These are phyloP conservation scores for Latheticus oryzae DNA, from an alignment of 2,888 invertebrate species.

Conservation along the genomic window DNA sequence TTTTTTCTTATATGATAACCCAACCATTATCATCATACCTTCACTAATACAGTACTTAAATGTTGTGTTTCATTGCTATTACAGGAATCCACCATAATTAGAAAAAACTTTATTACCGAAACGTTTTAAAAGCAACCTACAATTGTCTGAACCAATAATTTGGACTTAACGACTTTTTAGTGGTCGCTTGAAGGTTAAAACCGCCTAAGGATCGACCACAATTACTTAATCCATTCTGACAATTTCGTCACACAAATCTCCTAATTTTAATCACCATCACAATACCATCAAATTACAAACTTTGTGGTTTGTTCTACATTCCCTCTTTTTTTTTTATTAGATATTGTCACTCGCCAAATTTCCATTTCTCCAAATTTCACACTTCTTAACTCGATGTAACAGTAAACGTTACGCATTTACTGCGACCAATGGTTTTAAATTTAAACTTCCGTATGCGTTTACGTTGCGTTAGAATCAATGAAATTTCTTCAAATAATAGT, in stretches of 20 bases:
- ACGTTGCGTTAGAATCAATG: too few species aligned
- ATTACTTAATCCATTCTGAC: constrained; percentile 18
- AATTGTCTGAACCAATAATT: too few species aligned
- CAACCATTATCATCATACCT: too few species aligned
- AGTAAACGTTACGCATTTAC: constrained; percentile 23
- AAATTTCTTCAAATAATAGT: too few species aligned
- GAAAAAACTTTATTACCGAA: too few species aligned
- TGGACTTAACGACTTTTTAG: too few species aligned
- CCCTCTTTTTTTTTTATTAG: not conserved
- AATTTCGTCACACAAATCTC: constrained; percentile 15
- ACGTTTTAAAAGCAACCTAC: too few species aligned
- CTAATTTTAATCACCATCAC: not conserved
- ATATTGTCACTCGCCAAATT: too few species aligned
- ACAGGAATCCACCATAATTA: too few species aligned
- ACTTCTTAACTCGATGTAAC: constrained; percentile 18
- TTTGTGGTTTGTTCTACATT: constrained; percentile 10
- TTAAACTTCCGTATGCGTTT: constrained; percentile 27
- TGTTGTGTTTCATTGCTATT: too few species aligned
- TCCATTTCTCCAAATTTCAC: constrained; percentile 16
- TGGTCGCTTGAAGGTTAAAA: constrained; percentile 11
- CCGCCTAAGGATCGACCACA: constrained; percentile 17
- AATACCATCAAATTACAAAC: constrained; percentile 1
- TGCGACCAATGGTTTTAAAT: constrained; percentile 20
- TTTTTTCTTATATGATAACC: too few species aligned
- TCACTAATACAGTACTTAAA: too few species aligned